These are phyloP conservation scores for Megalops atlanticus DNA, from an alignment of 2,113 vertebrate species.

Conservation along the genomic window DNA sequence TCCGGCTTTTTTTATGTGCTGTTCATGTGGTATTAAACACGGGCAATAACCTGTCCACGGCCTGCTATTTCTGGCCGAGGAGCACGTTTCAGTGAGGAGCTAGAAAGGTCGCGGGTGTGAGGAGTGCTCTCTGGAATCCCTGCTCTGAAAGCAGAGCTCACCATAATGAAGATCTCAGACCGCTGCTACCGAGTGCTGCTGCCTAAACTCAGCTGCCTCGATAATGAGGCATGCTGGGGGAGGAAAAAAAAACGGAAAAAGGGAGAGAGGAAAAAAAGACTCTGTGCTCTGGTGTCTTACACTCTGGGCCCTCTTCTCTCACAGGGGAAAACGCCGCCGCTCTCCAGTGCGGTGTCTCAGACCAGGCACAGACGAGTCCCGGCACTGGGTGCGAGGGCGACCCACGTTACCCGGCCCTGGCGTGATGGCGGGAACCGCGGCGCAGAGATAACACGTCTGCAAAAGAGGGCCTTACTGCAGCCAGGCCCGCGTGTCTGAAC, in stretches of 20 bases:
- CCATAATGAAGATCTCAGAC: slow-evolving; percentile 43
- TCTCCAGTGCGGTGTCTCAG: background rate
- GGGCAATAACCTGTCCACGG: slow-evolving; percentile 36
- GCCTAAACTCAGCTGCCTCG: slow-evolving; percentile 37
- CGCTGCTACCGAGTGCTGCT: slow-evolving; percentile 44
- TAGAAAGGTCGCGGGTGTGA: slow-evolving; percentile 20
- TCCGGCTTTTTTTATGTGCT: slow-evolving; percentile 41
- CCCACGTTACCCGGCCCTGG: background rate
- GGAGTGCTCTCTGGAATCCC: slow-evolving; percentile 4
- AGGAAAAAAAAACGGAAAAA: no score
- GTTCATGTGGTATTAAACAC: slow-evolving; percentile 47
- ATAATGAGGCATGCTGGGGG: slow-evolving; percentile 45
- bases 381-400: background rate
- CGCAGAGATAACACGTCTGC: background rate
- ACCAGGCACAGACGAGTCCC: background rate
- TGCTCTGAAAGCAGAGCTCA: slow-evolving; percentile 28
- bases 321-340: background rate
- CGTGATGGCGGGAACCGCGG: background rate
- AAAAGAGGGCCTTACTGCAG: background rate
- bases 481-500: background rate
- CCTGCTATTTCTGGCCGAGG: slow-evolving; percentile 33
- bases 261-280: background rate
- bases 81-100: background rate
- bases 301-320: background rate
- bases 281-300: slow-evolving; percentile 17